Conservation (phyloP, 2,113 vertebrate genomes). For the Hippocampus mohnikei region DNA sequence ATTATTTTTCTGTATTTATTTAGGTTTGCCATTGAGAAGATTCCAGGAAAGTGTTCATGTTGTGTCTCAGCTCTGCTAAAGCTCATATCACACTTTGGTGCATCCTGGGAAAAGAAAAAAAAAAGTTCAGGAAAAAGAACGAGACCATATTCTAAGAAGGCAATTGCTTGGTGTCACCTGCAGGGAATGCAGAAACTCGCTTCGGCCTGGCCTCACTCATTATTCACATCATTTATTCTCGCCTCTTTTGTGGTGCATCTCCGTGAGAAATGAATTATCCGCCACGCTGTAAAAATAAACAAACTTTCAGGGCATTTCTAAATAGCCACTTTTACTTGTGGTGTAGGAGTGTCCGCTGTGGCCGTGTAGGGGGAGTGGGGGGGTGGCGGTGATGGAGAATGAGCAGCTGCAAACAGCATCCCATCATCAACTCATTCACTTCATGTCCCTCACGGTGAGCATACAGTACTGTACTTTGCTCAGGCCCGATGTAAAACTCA, state of each 20-base stretch:
- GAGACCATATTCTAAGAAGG: conserved; percentile 14
- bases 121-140: conserved; percentile 21
- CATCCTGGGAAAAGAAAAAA: conserved; percentile 14
- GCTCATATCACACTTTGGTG: conserved; percentile 29
- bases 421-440: conserved; percentile 46
- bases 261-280: conserved; percentile 44
- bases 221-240: conserved; percentile 49
- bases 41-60: conserved; percentile 46
- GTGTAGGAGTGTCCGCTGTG: conserved; percentile 50
- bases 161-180: conserved; percentile 48
- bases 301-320: conserved; percentile 24
- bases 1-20: conserved; percentile 52
- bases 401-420: conserved; percentile 39
- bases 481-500: conserved; percentile 19
- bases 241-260: conserved; percentile 14
- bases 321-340: conserved; percentile 48
- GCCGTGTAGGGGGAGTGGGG: neutral
- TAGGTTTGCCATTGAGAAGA: conserved; percentile 50
- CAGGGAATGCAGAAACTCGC: conserved; percentile 27
- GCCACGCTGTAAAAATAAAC: conserved; percentile 45
- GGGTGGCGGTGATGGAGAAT: conserved; percentile 26
- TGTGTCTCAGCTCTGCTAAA: conserved; percentile 43
- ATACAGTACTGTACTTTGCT: conserved; percentile 30
- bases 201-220: conserved; percentile 29
- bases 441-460: conserved; percentile 44